A percentile compares a stretch with the other conserved stretches of the same genome.
These are phyloP conservation scores for Isoperla grammatica DNA, from an alignment of 2,888 invertebrate genomes.

Conservation along the genomic window DNA sequence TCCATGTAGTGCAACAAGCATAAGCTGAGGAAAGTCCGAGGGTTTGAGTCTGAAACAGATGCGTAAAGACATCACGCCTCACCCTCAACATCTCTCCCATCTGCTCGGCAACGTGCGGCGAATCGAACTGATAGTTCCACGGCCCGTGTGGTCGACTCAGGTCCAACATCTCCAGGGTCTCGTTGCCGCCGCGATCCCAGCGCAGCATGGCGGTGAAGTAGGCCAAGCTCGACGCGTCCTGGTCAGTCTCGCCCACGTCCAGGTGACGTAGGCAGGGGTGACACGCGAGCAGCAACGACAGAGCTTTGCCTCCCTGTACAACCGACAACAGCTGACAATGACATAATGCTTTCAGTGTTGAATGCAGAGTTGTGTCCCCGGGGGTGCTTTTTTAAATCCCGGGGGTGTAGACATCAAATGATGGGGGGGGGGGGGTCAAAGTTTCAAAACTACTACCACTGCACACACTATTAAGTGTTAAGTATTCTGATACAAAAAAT, in stretches of 20 bases:
- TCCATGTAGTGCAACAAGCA: no score
- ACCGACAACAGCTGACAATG: neutral
- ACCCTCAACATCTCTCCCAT: constrained; percentile 42
- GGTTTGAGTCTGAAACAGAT: no score
- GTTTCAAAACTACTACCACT: no score
- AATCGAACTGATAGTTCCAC: constrained; percentile 37
- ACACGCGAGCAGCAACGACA: constrained; percentile 48
- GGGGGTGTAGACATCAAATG: no score
- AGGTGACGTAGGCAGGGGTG: constrained; percentile 47
- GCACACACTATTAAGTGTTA: no score
- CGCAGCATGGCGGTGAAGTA: constrained; percentile 47
- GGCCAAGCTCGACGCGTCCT: constrained; percentile 51
- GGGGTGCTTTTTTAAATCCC: no score
- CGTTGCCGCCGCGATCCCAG: constrained; percentile 40
- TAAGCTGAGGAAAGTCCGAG: no score
- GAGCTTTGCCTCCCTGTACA: constrained; percentile 46
- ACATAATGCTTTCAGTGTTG: no score
- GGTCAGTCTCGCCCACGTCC: constrained; percentile 55
- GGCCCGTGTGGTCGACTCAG: constrained; percentile 42
- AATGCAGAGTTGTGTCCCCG: no score
- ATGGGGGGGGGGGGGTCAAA: neutral
- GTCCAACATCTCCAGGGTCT: constrained; percentile 41
- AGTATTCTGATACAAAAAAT: no score
- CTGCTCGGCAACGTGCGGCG: constrained; percentile 37
- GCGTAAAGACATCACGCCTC: constrained; percentile 22